Conservation (phyloP, 2,797 vertebrate genomes). For the Pipistrellus pipistrellus region DNA sequence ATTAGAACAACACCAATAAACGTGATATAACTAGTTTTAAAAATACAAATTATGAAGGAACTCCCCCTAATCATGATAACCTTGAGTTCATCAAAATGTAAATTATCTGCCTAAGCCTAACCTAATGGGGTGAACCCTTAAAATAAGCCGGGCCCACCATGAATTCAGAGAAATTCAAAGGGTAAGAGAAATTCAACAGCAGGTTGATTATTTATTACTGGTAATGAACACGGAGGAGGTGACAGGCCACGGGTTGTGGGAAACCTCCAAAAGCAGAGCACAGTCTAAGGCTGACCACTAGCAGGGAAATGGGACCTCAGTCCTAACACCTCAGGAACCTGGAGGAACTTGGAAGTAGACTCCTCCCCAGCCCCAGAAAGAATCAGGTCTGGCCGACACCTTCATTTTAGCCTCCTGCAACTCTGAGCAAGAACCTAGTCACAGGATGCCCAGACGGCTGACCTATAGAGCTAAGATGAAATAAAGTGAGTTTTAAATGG, state of each 20-base stretch:
- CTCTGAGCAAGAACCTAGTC: not conserved
- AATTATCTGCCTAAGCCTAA: not conserved
- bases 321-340: not conserved
- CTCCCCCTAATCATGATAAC: not conserved
- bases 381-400: not conserved
- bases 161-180: not conserved
- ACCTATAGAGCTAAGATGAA: not conserved
- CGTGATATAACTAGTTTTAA: not conserved
- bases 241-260: no score
- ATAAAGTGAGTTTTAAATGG: not conserved
- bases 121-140: not conserved
- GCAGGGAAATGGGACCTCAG: not conserved
- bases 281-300: not conserved
- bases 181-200: not conserved
- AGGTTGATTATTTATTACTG: not conserved
- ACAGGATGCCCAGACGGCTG: not conserved
- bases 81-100: not conserved
- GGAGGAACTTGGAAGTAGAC: not conserved
- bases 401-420: not conserved
- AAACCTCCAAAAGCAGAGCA: not conserved
- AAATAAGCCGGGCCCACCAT: not conserved
- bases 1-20: not conserved
- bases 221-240: not conserved
- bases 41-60: not conserved
- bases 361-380: not conserved